Base-by-base conservation (phyloP, 2,797 vertebrate genomes). In the Psittacula derbiana region DNA sequence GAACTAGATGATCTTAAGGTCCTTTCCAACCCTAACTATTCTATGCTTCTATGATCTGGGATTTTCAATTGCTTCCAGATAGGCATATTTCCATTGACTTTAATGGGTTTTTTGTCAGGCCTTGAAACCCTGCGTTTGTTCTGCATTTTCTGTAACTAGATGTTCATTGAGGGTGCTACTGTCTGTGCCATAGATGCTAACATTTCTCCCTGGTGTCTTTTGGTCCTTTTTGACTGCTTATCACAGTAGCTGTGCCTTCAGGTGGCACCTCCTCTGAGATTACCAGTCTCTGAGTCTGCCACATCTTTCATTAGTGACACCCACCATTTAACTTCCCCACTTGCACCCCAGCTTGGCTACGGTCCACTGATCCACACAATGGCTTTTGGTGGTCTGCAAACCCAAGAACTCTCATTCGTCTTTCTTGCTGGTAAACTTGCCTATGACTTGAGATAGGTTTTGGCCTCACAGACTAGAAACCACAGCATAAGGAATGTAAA, bases 241-340 rank as follows among this genome's bases (percentile, higher is more conserved):
- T 44, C 23, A 64, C 53, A 40, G n/a, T 21, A 10, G 2, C 27
- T 66, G 18, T 47, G 30, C 16, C 70, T 43, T 55, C 38, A 57
- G 31, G 23, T 70, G 40, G 25, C 61, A 10, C 19, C 43, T 72
- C 30, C 28, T 4, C 8, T 53, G 70, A 46, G n/a, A 49, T 25
- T 41, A 20, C 9, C 33, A 7, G 9, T 28, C 23, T 36, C 44
- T 67, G 41, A 67, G 57, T 49, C 49, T 78, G 31, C 19, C 16
- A 5, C 18, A 21, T 73, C 18, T 74, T 64, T 50, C 43, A 14
- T 31, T 31, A 28, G 9, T 25, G 40, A 21, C 38, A 28, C 5
- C 30, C 31, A 40, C 7, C 0, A 0, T 15, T 30, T 11, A 47
- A 8, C 36, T 55, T 84, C 17, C 11, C 19, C 40, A 41, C 4